Evolutionary conservation across 2,113 vertebrate genomes (phyloP), one percentile per base, ranked within the genome.

Genomic region (Apaloderma vittatum): DNA sequence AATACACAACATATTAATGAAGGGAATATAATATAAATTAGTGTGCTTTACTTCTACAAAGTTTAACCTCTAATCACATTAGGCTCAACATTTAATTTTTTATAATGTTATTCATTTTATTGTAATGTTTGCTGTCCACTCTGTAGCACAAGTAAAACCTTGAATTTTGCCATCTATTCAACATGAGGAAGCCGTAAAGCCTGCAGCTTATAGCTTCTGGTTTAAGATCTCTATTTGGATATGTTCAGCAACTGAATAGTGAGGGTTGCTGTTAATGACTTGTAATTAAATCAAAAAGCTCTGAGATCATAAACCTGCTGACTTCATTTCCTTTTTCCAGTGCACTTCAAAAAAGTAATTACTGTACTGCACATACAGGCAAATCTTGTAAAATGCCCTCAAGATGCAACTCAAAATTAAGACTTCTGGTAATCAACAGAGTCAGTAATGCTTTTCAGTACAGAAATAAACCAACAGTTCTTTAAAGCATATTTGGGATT

Each of bases 281-380:
- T 97, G 90, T 96, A 97, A 96, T 98, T 95, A 95, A 88, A 94
- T 97, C 91, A 84, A 90, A 91, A 97, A 94, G 83, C 95, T 94
- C 68, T 85, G 88, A 92, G 86, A 97, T 96, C 34, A 58, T 94
- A 96, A 95, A 97, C 91, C 91, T 95, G 78, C 79, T 93, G 93
- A 97, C 46, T 96, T 96, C 63, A 68, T 86, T 93, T 97, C 95
- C 93, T 95, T 96, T 95, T 97, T 84, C 82, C 88, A 96, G 48
- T 43, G 54, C 87, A 59, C 62, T 95, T 97, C 66, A 81, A 40
- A 61, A 94, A 94, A 95, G 71, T 94, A 97, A 97, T 97, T 97
- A 94, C 70, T 92, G 63, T 89, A 93, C 51, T 84, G 83, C 78
- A 93, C 68, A 88, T 86, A 94, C 68, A 96, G 94, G 68, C 92